A percentile compares a stretch with the other conserved stretches of the same genome.
phyloP scores from a whole-genome alignment of 2,797 vertebrate species.

The Lycodopsis pacificus region DNA sequence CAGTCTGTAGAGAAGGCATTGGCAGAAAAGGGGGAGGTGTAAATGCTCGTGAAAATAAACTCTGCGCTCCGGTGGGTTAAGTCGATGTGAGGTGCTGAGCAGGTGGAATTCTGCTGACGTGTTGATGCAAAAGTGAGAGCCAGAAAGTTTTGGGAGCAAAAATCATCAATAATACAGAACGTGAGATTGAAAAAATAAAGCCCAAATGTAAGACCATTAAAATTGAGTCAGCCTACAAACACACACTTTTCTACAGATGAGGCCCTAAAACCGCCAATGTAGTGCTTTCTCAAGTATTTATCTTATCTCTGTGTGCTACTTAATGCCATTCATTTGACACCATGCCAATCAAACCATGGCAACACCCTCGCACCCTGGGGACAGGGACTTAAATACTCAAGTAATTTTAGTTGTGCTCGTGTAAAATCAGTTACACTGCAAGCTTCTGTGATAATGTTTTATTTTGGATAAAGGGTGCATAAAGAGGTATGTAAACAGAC shows the following conservation, averaged over 20 bases:
- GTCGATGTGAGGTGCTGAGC: constrained; percentile 39
- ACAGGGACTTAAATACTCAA: neutral
- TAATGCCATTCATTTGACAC: constrained; percentile 56
- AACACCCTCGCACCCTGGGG: constrained; percentile 29
- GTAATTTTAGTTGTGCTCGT: neutral
- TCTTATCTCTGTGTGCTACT: constrained; percentile 42
- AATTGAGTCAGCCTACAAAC: neutral
- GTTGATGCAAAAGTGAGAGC: constrained; percentile 38
- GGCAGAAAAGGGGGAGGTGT: constrained; percentile 4
- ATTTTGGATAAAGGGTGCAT: neutral
- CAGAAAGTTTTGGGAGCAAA: constrained; percentile 12
- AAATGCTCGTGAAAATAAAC: constrained; percentile 45
- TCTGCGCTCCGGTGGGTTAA: constrained; percentile 13
- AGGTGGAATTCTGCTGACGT: constrained; percentile 48
- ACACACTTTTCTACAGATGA: neutral
- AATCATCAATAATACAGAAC: constrained; percentile 55
- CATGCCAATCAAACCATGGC: constrained; percentile 22
- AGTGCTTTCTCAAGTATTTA: constrained; percentile 59
- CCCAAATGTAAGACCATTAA: constrained; percentile 17
- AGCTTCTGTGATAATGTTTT: neutral
- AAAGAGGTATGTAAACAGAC: constrained; percentile 4
- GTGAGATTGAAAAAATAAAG: constrained; percentile 13
- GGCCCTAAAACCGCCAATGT: constrained; percentile 30
- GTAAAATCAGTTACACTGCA: neutral
- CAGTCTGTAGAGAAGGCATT: constrained; percentile 39